Evolutionary conservation across 2,888 invertebrate genomes (phyloP).

Genomic region (Dicycla oo): DNA sequence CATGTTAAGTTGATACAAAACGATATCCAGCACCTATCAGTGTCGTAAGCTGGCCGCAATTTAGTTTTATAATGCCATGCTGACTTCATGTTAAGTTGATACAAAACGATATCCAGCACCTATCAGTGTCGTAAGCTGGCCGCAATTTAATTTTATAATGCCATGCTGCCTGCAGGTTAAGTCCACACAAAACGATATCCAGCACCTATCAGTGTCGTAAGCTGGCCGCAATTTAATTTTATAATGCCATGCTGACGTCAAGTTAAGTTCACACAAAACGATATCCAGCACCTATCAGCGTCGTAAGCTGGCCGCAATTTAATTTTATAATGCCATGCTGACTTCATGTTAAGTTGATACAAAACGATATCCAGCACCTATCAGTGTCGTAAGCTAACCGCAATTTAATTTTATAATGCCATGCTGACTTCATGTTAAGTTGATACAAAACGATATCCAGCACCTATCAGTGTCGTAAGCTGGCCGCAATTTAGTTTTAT

Average conservation of each 20-base stretch:
- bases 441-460: conserved; percentile 60
- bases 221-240: conserved; percentile 78
- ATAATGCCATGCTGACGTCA: no score
- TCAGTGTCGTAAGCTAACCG: conserved; percentile 70
- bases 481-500: conserved; percentile 79
- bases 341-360: conserved; percentile 19
- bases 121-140: conserved; percentile 71
- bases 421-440: no score
- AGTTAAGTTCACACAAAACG: conserved; percentile 41
- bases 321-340: no score
- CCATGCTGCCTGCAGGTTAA: no score
- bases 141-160: conserved; percentile 81
- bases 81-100: no score
- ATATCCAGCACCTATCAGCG: conserved; percentile 71
- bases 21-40: conserved; percentile 70
- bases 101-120: conserved; percentile 64
- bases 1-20: conserved; percentile 38
- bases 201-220: conserved; percentile 71
- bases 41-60: conserved; percentile 73
- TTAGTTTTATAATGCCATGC: no score
- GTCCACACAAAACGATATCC: conserved; percentile 56
- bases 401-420: conserved; percentile 82
- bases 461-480: conserved; percentile 71
- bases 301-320: conserved; percentile 74
- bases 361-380: conserved; percentile 67